These are phyloP conservation scores for Seriola quinqueradiata DNA, from an alignment of 2,113 vertebrate genomes.

Conservation along the genomic window DNA sequence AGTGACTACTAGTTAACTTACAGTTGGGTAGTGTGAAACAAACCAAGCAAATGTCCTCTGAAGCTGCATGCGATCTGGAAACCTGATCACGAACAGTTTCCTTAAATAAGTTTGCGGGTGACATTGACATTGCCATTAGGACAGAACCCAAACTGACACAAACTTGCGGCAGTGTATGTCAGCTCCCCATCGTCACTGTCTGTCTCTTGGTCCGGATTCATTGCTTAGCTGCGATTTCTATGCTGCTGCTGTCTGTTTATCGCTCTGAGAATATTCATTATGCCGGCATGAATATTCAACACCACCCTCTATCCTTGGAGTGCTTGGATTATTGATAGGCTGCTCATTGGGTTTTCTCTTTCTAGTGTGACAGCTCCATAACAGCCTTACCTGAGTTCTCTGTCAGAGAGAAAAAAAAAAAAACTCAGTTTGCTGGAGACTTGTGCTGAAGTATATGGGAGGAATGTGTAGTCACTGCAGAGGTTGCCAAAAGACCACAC, in stretches of 20 bases:
- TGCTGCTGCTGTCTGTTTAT: slow-evolving; percentile 54
- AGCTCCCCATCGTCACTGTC: not conserved
- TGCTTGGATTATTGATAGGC: slow-evolving; percentile 57
- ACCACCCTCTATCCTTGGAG: slow-evolving; percentile 23
- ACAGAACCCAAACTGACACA: not conserved
- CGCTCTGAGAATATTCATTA: slow-evolving; percentile 63
- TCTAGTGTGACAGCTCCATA: slow-evolving; percentile 54
- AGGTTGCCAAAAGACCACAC: not conserved
- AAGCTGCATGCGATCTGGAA: not conserved
- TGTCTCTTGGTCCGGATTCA: not conserved
- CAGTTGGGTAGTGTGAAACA: not conserved
- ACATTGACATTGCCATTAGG: not conserved
- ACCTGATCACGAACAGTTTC: not conserved
- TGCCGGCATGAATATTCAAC: slow-evolving; percentile 59
- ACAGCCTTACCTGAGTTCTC: slow-evolving; percentile 19
- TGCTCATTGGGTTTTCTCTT: slow-evolving; percentile 50
- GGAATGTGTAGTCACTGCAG: not conserved
- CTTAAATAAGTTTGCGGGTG: not conserved
- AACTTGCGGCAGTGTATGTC: slow-evolving; percentile 9
- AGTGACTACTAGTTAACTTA: not conserved
- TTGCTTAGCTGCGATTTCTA: slow-evolving; percentile 28
- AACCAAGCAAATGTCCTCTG: not conserved
- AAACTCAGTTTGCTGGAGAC: not conserved
- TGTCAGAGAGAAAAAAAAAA: not conserved
- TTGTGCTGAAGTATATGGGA: not conserved